A percentile compares a stretch with the other conserved stretches of the same genome.
Evolutionary conservation across 2,113 vertebrate genomes (phyloP).

Genomic region (Vireo altiloquus): DNA sequence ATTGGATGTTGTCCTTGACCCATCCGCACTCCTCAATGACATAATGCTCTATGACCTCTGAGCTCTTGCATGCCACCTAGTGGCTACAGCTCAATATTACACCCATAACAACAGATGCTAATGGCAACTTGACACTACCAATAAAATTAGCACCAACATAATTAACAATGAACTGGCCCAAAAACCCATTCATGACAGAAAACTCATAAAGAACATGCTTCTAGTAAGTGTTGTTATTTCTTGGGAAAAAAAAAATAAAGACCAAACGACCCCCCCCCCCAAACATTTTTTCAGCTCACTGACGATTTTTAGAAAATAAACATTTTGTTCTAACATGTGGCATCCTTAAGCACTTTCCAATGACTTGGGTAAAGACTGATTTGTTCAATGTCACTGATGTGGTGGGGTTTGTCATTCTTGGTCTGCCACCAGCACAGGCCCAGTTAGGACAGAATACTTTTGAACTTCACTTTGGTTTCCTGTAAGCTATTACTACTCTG

Average conservation of each 20-base stretch:
- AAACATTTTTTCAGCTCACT: background rate
- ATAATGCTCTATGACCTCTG: too few relatives aligned
- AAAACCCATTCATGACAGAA: too few relatives aligned
- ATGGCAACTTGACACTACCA: too few relatives aligned
- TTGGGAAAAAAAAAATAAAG: background rate
- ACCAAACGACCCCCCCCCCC: rapidly evolving
- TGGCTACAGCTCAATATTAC: too few relatives aligned
- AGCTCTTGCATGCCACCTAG: too few relatives aligned
- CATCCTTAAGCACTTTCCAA: background rate
- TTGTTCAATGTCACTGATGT: background rate
- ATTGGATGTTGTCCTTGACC: too few relatives aligned
- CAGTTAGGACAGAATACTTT: background rate
- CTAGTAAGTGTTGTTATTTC: background rate
- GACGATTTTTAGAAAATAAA: background rate
- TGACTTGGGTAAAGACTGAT: background rate
- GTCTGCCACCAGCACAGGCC: background rate
- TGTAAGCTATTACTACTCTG: background rate
- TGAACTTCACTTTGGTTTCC: background rate
- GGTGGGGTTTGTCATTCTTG: background rate
- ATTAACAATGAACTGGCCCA: too few relatives aligned
- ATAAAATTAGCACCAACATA: too few relatives aligned
- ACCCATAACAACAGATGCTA: too few relatives aligned
- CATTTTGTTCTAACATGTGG: background rate
- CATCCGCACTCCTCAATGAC: too few relatives aligned
- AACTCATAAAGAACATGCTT: background rate